Base-by-base conservation (phyloP, 2,797 vertebrate genomes). In the Enteromius thamalakanensis region DNA sequence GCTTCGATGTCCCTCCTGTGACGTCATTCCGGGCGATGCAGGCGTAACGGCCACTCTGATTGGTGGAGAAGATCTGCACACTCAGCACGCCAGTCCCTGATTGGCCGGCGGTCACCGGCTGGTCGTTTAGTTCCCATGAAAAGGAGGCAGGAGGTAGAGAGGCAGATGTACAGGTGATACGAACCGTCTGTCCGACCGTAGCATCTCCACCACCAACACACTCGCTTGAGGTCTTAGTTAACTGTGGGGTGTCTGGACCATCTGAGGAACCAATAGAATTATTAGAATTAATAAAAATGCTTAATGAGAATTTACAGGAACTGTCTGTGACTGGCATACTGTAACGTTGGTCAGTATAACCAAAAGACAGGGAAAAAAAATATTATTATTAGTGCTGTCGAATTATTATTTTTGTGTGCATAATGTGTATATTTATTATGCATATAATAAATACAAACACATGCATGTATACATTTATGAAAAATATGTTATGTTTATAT, bases 71-170 rank as follows among this genome's bases (percentile, higher is more conserved):
- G 0, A 92, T 90, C 92, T 93, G 93, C 23, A 96, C 23, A 87
- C n/a, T 92, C 83, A 95, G 91, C 74, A 86, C 87, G 14, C 94
- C 94, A 9, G 88, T 92, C 80, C 79, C 86, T 2, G 87, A 81
- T 15, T 92, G 92, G 79, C 71, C 67, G 1, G 88, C n/a, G 1
- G 90, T 80, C 34, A 95, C 81, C 0, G 90, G 15, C 81, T 91
- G 87, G 12, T 92, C 91, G 0, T 94, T 58, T 2, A 81, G 82
- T 76, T 90, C 84, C 94, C 94, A 96, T 0, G 94, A 87, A 89
- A 95, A 93, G 17, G 89, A 86, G 77, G 94, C 94, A 8, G 93
- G 90, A 47, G 94, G 94, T 79, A 94, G 75, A 4, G 94, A 95
- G 72, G 81, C 83, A 0, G 94, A 92, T 2, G 53, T 6, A 76